These are phyloP conservation scores for Eupithecia tripunctaria DNA, from an alignment of 2,888 invertebrate species.

Conservation along the genomic window DNA sequence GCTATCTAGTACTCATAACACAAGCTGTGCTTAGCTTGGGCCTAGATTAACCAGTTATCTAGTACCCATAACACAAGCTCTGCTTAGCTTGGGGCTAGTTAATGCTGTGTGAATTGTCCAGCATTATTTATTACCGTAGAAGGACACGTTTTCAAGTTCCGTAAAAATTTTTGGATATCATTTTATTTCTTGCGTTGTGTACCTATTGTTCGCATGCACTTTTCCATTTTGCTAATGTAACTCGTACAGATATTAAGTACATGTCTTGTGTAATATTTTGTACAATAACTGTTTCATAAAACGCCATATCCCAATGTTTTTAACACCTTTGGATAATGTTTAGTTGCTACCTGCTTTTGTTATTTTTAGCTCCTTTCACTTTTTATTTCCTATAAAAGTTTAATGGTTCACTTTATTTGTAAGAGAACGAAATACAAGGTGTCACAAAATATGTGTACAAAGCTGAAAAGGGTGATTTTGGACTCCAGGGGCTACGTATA, in stretches of 20 bases:
- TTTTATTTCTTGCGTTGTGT: too few relatives aligned
- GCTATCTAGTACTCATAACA: too few relatives aligned
- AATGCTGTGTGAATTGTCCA: too few relatives aligned
- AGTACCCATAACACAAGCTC: too few relatives aligned
- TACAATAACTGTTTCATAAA: not conserved
- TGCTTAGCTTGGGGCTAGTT: too few relatives aligned
- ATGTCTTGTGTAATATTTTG: not conserved
- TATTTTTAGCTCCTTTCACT: constrained; percentile 3
- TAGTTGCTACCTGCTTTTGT: not conserved
- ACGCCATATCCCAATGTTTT: not conserved
- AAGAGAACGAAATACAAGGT: not conserved
- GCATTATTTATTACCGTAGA: too few relatives aligned
- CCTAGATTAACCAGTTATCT: too few relatives aligned
- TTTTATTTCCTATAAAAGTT: not conserved
- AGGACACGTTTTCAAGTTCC: too few relatives aligned
- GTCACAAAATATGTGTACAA: not conserved
- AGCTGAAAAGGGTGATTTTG: not conserved
- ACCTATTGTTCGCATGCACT: too few relatives aligned
- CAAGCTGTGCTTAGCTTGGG: too few relatives aligned
- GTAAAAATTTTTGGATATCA: too few relatives aligned
- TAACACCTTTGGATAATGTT: not conserved
- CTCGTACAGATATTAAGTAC: not conserved
- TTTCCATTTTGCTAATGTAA: not conserved
- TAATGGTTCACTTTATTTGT: not conserved
- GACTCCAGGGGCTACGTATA: too few relatives aligned